Evolutionary conservation across 2,113 vertebrate genomes (phyloP), one percentile per base, ranked within the genome.

Genomic region (Connochaetes taurinus): DNA sequence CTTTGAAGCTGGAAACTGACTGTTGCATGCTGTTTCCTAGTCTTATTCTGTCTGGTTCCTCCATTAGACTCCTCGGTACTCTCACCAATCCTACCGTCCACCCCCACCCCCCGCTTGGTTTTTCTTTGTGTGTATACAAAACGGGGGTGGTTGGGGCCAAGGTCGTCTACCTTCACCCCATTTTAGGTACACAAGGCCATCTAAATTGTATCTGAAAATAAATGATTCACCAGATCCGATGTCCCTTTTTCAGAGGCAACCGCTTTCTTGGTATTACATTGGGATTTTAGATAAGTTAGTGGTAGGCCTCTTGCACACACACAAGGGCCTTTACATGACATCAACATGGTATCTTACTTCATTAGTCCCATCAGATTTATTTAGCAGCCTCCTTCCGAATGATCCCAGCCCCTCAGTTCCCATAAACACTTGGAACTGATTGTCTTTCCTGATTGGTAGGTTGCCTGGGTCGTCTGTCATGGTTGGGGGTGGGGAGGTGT

Each of bases 361-460:
- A 97, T 98, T 97, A 97, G 91, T 87, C 97, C 98, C 93, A 96
- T 90, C 97, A 97, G 95, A 90, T 96, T 97, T 96, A 84, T 96
- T 97, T 97, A 45, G 53, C 67, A 50, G 17, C 87, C 95, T 90
- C 87, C 92, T 94, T 67, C 87, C 84, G 43, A 87, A 80, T 33
- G 27, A 40, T 43, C 81, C 97, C 96, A 76, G 93, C 43, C 96
- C 94, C 84, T 90, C 64, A 6, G 93, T 55, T 91, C 92, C 95
- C 92, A 94, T 67, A 87, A 97, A 96, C 98, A 98, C 97, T 98
- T 47, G 93, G 97, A 98, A 96, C 43, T 90, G 98, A 98, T 88
- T 94, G 60, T 92, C 92, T 90, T 98, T 97, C 94, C 98, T 97
- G 97, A 97, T 97, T 98, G 97, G 97, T 95, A 57, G 94, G 87